Conservation (phyloP, 2,888 invertebrate genomes). For the Tridacna crocea region DNA sequence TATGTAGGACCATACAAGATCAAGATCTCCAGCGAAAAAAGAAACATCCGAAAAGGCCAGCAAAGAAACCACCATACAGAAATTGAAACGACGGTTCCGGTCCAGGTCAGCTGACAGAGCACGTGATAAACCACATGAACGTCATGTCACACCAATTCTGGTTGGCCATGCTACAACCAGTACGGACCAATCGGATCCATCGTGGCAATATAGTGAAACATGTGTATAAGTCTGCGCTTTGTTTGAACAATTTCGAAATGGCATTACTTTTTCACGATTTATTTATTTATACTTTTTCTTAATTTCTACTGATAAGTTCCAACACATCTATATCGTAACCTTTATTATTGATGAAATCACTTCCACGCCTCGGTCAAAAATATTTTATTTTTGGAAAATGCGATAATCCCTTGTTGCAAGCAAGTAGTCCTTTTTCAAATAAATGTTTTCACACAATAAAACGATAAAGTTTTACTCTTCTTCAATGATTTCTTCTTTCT, state of each 20-base stretch:
- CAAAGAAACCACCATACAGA: conserved; percentile 37
- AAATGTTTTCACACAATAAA: too few species aligned
- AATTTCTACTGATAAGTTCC: too few species aligned
- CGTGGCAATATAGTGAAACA: conserved; percentile 59
- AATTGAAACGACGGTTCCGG: conserved; percentile 55
- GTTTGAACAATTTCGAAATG: background rate
- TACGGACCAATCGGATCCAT: conserved; percentile 28
- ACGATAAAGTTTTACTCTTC: too few species aligned
- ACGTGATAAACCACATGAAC: conserved; percentile 46
- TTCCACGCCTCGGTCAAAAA: too few species aligned
- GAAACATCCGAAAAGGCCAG: background rate
- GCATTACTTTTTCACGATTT: too few species aligned
- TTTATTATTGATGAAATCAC: too few species aligned
- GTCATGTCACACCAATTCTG: conserved; percentile 56
- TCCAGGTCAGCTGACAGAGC: conserved; percentile 61
- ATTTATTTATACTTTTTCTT: too few species aligned
- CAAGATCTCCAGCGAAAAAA: conserved; percentile 19
- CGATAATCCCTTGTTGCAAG: too few species aligned
- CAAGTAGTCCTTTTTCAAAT: too few species aligned
- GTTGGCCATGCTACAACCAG: conserved; percentile 50
- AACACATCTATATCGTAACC: too few species aligned
- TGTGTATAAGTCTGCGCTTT: conserved; percentile 27
- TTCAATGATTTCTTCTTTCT: too few species aligned
- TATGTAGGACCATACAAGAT: conserved; percentile 17
- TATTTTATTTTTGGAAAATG: too few species aligned